Evolutionary conservation across 1,140 invertebrate genomes (phyloP), one percentile per base, ranked within the genome.

Genomic region (Plodia interpunctella): DNA sequence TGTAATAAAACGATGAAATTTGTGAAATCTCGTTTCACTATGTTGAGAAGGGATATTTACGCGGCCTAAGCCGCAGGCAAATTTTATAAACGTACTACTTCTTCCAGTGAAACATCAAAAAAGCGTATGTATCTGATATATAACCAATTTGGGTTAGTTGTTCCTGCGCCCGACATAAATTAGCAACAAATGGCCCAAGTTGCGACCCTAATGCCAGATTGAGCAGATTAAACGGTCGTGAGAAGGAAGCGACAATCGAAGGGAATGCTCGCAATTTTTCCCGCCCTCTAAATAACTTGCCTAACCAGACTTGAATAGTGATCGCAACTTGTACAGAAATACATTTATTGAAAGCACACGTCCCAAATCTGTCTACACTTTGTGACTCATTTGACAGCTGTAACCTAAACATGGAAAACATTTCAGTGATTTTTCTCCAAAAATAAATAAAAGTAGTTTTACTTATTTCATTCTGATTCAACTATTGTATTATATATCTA

Each of bases 151-250:
- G 38, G 38, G 38, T 44, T 44, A 17, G 38, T 44, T 15, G 38
- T 44, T 44, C 15, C 15, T 10, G 38, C 5, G n/a, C 38, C 59
- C 57, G 57, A 74, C 75, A 82, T 86, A 83, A 86, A 80, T 86
- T 79, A 75, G 63, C 60, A 73, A 74, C 72, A 65, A 83, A 86
- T 74, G 76, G 72, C 74, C 70, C 62, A 86, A 83, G 66, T 83
- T 82, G 78, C 72, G 79, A 75, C 74, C 78, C 63, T 80, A 81
- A 83, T 74, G 70, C 67, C 70, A 73, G 75, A 83, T 80, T 72
- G 70, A 77, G 70, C 72, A 78, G 78, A 83, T 83, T 86, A 83
- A 81, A 76, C 58, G 72, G 63, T 69, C 66, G 58, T 68, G 60
- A 62, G 66, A 71, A 71, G 68, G 56, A 70, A 74, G 66, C 60